A percentile compares a stretch with the other conserved stretches of the same genome.
These are phyloP conservation scores for Vanessa tameamea DNA, from an alignment of 1,140 invertebrate genomes.

Conservation along the genomic window DNA sequence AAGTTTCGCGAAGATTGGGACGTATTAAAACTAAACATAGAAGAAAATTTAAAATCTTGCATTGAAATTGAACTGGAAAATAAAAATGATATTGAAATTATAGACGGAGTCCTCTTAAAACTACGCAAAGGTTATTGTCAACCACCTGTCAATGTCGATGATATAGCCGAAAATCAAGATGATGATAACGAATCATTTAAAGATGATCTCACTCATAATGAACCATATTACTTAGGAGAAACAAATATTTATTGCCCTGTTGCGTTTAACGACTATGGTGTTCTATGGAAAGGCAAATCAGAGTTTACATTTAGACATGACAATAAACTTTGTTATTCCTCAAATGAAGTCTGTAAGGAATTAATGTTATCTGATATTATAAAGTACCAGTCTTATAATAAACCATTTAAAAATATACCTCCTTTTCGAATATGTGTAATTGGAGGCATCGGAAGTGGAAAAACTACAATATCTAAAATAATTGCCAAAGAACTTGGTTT, in stretches of 20 bases:
- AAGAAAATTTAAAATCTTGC: conserved; percentile 55
- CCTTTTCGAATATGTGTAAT: conserved; percentile 80
- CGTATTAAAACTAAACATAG: conserved; percentile 64
- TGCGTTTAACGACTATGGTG: conserved; percentile 70
- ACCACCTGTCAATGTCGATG: conserved; percentile 41
- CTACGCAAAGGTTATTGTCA: conserved; percentile 59
- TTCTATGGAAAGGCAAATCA: conserved; percentile 82
- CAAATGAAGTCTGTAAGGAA: conserved; percentile 67
- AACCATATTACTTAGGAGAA: conserved; percentile 77
- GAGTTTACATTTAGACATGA: conserved; percentile 76
- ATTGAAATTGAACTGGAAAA: conserved; percentile 64
- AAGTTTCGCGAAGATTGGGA: conserved; percentile 72
- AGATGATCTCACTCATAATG: conserved; percentile 60
- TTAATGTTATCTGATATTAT: conserved; percentile 73
- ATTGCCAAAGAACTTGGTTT: conserved; percentile 81
- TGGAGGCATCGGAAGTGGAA: conserved; percentile 79
- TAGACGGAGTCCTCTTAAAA: conserved; percentile 65
- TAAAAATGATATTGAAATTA: conserved; percentile 63
- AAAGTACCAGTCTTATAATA: conserved; percentile 66
- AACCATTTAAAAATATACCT: conserved; percentile 69
- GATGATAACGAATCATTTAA: conserved; percentile 50
- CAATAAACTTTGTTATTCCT: conserved; percentile 79
- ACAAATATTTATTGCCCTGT: conserved; percentile 81
- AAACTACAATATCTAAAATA: conserved; percentile 71
- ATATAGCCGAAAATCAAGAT: conserved; percentile 52